phyloP scores from a whole-genome alignment of 1,140 invertebrate genomes.

The Listronotus bonariensis region DNA sequence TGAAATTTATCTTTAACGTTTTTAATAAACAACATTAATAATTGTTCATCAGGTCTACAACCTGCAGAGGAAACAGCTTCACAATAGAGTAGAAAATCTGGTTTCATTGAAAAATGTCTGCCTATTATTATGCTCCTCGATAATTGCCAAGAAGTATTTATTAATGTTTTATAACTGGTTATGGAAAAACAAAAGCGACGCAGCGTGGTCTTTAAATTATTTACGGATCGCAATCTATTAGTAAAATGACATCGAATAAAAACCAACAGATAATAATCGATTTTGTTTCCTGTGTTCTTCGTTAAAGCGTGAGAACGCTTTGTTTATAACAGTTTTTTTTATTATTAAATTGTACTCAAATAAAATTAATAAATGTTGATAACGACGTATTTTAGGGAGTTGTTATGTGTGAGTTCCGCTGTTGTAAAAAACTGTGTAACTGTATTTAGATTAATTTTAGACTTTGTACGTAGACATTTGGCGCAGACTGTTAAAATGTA shows the following conservation, averaged over 20 bases:
- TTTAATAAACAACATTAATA: conserved; percentile 35
- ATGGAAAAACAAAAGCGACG: conserved; percentile 18
- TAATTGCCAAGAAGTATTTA: conserved; percentile 27
- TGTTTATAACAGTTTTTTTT: conserved; percentile 8
- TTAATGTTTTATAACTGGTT: conserved; percentile 32
- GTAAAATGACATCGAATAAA: conserved; percentile 31
- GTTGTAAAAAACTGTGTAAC: no score
- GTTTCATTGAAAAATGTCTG: conserved; percentile 33
- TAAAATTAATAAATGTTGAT: not conserved
- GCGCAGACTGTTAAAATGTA: no score
- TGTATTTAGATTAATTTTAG: no score
- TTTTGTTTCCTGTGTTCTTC: conserved; percentile 29
- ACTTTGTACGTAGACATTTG: no score
- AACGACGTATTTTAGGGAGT: no score
- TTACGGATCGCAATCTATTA: conserved; percentile 30
- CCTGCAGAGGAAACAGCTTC: conserved; percentile 28
- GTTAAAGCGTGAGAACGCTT: conserved; percentile 30
- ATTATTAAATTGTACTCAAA: not conserved
- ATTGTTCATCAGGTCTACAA: conserved; percentile 32
- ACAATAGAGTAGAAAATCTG: conserved; percentile 34
- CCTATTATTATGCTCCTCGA: conserved; percentile 26
- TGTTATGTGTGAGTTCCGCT: no score
- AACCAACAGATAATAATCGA: conserved; percentile 26
- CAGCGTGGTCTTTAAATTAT: conserved; percentile 20
- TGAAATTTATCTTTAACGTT: conserved; percentile 30